Base-by-base conservation (phyloP, 1,140 invertebrate genomes). In the Ceratosolen solmsi region DNA sequence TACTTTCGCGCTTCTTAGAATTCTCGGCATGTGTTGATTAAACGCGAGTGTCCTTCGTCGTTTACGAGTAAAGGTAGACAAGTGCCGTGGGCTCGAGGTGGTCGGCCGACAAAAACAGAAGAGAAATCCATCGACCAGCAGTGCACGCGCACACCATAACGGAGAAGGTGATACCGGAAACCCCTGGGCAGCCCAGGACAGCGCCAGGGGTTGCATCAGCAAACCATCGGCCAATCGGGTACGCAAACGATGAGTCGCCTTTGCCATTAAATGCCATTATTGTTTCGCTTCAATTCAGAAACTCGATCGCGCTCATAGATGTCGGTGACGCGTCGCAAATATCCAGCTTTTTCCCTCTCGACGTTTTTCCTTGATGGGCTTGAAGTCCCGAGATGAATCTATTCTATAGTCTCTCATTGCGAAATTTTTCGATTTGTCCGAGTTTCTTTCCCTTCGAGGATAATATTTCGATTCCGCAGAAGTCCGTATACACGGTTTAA, bases 151-250 rank as follows among this genome's bases (percentile, higher is more conserved):
- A 33, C 33, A 38, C 58, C 80, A 76, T 30, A 60, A 82, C 80
- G 80, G 74, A 82, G 30, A 70, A 72, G 36, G 80, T 51, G 30
- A 72, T 5, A 22, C 25, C 49, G 63, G 70, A 79, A 54, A 56
- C 56, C 75, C 74, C 75, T 63, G 75, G 75, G 81, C 68, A 56
- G 1, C 25, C 49, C n/a, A n/a, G n/a, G 46, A 5, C 41, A 36
- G 68, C 81, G 51, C 58, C 81, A 63, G 70, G 75, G 75, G 75
- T 56, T 30, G 68, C 75, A 51, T 27, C 68, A 46, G 11, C 46
- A 1, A 71, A 22, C 30, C 33, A 58, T 25, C 56, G 79, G 11
- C 38, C 75, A 1, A 82, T 82, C 22, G 56, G 81, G 80, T 82
- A 70, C 13, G 80, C 41, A 65, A 13, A 8, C 30, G 41, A 4